Percentiles rank a stretch among this genome's conserved stretches.
phyloP scores from a whole-genome alignment of 2,888 invertebrate species.

The Mythimna vitellina region DNA sequence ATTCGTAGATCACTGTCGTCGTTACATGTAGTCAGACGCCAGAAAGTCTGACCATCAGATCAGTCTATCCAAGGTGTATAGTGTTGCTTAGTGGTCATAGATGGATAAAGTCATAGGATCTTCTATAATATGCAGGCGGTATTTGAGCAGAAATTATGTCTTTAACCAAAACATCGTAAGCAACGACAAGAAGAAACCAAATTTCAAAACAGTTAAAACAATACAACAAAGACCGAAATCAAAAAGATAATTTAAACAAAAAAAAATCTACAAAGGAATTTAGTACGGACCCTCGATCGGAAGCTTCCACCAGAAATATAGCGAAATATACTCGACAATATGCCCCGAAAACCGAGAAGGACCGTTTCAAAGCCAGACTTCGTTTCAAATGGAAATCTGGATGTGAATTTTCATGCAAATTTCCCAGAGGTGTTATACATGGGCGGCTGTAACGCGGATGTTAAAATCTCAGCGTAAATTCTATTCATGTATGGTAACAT shows the following conservation, averaged over 20 bases:
- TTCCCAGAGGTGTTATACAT: slow-evolving; percentile 68
- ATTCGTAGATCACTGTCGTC: too few species aligned
- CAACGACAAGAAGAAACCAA: not conserved
- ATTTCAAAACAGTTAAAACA: not conserved
- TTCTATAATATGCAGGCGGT: too few species aligned
- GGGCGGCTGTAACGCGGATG: slow-evolving; percentile 54
- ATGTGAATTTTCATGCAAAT: slow-evolving; percentile 70
- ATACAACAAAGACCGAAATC: not conserved
- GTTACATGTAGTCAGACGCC: too few species aligned
- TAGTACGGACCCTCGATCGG: slow-evolving; percentile 27
- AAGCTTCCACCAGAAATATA: slow-evolving; percentile 41
- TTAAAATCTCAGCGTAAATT: slow-evolving; percentile 65
- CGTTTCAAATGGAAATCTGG: slow-evolving; percentile 69
- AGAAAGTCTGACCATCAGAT: too few species aligned
- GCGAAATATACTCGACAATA: slow-evolving; percentile 57
- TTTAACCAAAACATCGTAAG: not conserved
- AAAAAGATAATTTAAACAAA: not conserved
- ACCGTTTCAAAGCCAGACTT: slow-evolving; percentile 65
- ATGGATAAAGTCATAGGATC: too few species aligned
- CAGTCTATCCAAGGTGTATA: too few species aligned
- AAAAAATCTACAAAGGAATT: slow-evolving; percentile 20
- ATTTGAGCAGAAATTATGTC: too few species aligned
- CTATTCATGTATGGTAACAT: slow-evolving; percentile 63
- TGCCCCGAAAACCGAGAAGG: slow-evolving; percentile 59
- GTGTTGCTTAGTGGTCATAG: too few species aligned